Evolutionary conservation across 2,888 invertebrate genomes (phyloP).

Genomic region (Cephus spinipes): DNA sequence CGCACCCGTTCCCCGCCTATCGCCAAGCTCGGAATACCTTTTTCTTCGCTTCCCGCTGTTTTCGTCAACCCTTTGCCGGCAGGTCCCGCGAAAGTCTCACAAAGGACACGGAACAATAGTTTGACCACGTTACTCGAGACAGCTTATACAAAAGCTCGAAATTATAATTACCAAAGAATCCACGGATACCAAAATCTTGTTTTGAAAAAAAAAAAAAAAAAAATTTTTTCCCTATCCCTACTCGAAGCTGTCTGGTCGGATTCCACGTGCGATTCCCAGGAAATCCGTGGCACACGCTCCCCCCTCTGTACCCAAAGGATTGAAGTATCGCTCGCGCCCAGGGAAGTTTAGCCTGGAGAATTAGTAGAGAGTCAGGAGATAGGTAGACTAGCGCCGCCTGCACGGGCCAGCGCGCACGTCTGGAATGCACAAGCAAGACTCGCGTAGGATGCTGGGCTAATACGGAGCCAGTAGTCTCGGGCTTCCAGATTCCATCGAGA

Average conservation of each 20-base stretch:
- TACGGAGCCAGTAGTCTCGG: background rate
- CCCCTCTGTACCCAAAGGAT: background rate
- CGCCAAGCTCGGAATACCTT: too few species aligned
- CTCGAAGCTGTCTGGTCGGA: background rate
- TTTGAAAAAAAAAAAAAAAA: too few species aligned
- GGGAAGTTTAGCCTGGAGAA: background rate
- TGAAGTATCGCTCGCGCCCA: background rate
- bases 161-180: background rate
- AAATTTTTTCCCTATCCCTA: background rate
- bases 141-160: background rate
- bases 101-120: background rate
- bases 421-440: background rate
- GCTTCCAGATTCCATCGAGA: background rate
- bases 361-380: background rate
- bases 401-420: background rate
- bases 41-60: background rate
- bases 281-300: background rate
- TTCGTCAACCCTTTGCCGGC: background rate
- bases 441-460: background rate
- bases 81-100: background rate
- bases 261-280: background rate
- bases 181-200: background rate
- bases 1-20: too few species aligned
- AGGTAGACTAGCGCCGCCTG: too few species aligned
- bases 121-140: background rate